A percentile compares a stretch with the other conserved stretches of the same genome.
Evolutionary conservation across 1,140 invertebrate genomes (phyloP).

Genomic region (Trachelipus rathkii): DNA sequence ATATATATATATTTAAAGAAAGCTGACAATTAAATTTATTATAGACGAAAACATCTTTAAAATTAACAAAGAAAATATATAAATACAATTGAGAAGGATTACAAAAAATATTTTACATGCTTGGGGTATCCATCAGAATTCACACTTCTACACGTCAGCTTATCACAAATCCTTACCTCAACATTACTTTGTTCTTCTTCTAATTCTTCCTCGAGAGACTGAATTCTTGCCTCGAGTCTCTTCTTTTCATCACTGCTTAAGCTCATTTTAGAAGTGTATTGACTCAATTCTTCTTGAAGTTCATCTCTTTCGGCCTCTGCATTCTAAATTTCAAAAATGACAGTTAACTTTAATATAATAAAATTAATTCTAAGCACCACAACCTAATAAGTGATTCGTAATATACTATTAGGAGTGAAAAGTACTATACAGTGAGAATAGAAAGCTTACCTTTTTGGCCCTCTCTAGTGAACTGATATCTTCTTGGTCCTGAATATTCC

Average conservation of each 20-base stretch:
- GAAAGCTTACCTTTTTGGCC: constrained; percentile 55
- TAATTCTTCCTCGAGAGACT: constrained; percentile 89
- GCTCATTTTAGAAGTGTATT: constrained; percentile 55
- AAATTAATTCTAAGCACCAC: too few relatives aligned
- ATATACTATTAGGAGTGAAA: too few relatives aligned
- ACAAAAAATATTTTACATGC: too few relatives aligned
- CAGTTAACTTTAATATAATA: too few relatives aligned
- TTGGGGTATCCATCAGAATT: background rate
- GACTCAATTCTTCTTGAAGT: constrained; percentile 76
- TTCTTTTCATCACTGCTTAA: constrained; percentile 91
- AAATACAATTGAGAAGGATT: too few relatives aligned
- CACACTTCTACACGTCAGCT: background rate
- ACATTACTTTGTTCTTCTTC: constrained; percentile 91
- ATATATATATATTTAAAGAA: too few relatives aligned
- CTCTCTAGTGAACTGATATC: constrained; percentile 82
- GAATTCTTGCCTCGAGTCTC: constrained; percentile 87
- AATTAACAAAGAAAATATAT: too few relatives aligned
- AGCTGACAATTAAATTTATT: too few relatives aligned
- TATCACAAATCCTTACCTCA: too few relatives aligned
- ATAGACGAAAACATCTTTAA: too few relatives aligned
- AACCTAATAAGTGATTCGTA: too few relatives aligned
- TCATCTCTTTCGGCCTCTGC: constrained; percentile 90
- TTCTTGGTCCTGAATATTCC: constrained; percentile 86
- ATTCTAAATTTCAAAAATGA: constrained; percentile 50
- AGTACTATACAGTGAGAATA: too few relatives aligned